Evolutionary conservation across 2,888 invertebrate genomes (phyloP), one percentile per base, ranked within the genome.

Genomic region (Campaea margaritaria): DNA sequence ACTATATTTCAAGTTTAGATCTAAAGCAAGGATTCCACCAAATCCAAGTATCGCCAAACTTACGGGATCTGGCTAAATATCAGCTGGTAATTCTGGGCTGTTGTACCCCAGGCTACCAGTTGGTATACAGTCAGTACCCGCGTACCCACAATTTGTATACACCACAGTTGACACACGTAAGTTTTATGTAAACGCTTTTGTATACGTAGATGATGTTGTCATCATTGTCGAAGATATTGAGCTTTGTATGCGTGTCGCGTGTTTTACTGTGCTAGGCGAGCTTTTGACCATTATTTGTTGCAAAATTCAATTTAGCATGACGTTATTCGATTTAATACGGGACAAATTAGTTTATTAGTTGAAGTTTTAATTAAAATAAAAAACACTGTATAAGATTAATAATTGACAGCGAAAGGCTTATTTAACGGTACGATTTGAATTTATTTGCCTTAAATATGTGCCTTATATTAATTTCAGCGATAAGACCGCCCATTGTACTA

Each of bases 41-140:
- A 15, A 50, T 51, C 21, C 16, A 31, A 28, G 9, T 49, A 39
- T 28, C 47, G 14, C 51, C 14, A 31, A 39, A 10, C 13, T n/a
- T 34, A 8, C 42, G 38, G 85, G 71, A 49, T 68, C 74, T 76
- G 86, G 85, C 93, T 94, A 96, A 98, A 98, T 98, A 98, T 98
- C 98, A 98, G 97, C 97, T 97, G 97, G 98, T 98, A 98, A 98
- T 98, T 97, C 96, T 97, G 97, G 96, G 96, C 94, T 93, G 81
- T 38, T 52, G 83, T 89, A 87, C 91, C 96, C 95, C 97, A 96
- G 97, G 94, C 95, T 97, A 95, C 95, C 95, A 94, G 95, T 95
- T 96, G 97, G 95, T 97, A 97, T 97, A 91, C 93, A 91, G 93
- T 89, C 83, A 81, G 63, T 64, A 58, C 64, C 73, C 76, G 81